Percentiles rank a stretch among this genome's conserved stretches.
phyloP scores from a whole-genome alignment of 2,797 vertebrate genomes.

The Myotis pilosus region DNA sequence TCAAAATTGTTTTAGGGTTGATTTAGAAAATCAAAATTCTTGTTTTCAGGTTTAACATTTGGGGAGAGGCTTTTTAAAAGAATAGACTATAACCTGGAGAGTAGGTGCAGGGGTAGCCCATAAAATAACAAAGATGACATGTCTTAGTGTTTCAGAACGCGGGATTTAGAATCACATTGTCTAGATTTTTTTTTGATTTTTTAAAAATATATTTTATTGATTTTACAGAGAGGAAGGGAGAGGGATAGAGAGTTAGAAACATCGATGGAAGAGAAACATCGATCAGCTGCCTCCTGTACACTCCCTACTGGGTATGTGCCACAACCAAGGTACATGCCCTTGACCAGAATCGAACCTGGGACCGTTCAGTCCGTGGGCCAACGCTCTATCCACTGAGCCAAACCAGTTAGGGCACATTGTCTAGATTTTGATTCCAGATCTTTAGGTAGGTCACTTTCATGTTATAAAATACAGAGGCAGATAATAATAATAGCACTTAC shows the following conservation, averaged over 20 bases:
- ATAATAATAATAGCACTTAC: neutral
- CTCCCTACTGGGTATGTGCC: no score
- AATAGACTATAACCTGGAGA: neutral
- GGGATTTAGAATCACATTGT: neutral
- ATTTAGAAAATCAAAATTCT: constrained; percentile 38
- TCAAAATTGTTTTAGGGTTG: neutral
- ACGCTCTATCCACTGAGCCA: no score
- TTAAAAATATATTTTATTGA: no score
- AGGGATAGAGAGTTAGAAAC: no score
- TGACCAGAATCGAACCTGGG: no score
- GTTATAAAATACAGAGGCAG: neutral
- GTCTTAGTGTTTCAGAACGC: neutral
- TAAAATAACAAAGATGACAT: neutral
- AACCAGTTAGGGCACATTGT: neutral
- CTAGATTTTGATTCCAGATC: constrained; percentile 6
- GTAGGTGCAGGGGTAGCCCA: neutral
- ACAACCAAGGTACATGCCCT: no score
- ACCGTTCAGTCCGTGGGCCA: no score
- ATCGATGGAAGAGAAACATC: no score
- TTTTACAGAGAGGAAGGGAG: no score
- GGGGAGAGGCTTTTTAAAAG: neutral
- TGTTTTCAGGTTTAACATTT: constrained; percentile 42
- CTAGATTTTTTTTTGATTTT: neutral
- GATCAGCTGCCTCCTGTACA: no score
- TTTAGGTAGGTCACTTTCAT: neutral